A percentile compares a stretch with the other conserved stretches of the same genome.
Conservation (phyloP, 2,888 invertebrate species). For the Agriopis aurantiaria region DNA sequence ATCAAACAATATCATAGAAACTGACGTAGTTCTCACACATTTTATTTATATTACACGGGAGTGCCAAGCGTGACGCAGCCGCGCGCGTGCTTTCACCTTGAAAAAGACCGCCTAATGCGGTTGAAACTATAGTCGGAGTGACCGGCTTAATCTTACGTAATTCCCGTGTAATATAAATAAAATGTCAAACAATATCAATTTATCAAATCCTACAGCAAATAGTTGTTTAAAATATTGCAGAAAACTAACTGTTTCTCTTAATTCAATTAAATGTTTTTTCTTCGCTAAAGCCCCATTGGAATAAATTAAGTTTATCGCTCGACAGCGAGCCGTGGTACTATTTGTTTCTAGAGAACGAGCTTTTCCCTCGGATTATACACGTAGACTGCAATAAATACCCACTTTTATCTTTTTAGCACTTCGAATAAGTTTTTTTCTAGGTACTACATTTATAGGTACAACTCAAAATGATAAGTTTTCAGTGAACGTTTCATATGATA, state of each 20-base stretch:
- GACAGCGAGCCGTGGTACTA: background rate
- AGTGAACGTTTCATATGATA: no score
- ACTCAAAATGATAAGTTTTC: no score
- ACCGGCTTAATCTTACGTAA: no score
- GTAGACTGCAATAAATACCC: background rate
- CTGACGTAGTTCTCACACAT: no score
- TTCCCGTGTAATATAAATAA: no score
- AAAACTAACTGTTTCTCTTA: constrained; percentile 14
- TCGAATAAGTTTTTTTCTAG: background rate
- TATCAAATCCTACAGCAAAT: background rate
- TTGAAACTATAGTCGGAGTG: no score
- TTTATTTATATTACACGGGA: no score
- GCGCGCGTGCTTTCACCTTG: no score
- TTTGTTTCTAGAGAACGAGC: constrained; percentile 1
- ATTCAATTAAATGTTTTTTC: constrained; percentile 20
- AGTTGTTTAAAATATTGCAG: constrained; percentile 12
- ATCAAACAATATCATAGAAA: background rate
- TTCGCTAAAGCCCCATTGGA: background rate
- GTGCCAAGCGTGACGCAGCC: no score
- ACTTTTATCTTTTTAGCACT: background rate
- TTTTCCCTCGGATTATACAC: background rate
- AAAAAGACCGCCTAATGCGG: no score
- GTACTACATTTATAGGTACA: no score
- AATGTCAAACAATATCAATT: background rate
- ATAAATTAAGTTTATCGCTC: constrained; percentile 20